phyloP scores from a whole-genome alignment of 2,888 invertebrate species.

The Teleogryllus oceanicus region DNA sequence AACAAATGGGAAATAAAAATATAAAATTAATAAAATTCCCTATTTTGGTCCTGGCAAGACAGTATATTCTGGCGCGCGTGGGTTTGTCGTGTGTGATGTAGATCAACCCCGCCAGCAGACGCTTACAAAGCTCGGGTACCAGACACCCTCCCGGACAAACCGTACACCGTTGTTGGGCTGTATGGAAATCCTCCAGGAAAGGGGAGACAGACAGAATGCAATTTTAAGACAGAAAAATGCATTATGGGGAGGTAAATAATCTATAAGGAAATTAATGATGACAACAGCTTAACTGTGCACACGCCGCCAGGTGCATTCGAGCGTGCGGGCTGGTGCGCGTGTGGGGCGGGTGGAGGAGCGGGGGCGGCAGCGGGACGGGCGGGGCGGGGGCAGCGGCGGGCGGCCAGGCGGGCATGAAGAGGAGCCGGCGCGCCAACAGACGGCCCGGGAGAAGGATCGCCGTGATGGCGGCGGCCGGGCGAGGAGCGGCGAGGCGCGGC shows the following conservation, averaged over 20 bases:
- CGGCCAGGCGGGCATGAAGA: background rate
- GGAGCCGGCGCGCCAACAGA: no score
- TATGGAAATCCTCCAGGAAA: slow-evolving; percentile 11
- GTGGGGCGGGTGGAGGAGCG: background rate
- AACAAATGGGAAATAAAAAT: background rate
- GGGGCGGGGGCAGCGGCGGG: no score
- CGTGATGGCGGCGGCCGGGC: background rate
- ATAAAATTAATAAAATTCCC: background rate
- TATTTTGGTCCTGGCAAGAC: background rate
- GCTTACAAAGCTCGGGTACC: slow-evolving; percentile 2
- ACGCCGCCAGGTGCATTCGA: slow-evolving; percentile 9
- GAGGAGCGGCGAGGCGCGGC: background rate
- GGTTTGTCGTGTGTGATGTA: background rate
- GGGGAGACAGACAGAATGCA: slow-evolving; percentile 2
- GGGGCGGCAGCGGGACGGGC: no score
- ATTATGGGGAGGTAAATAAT: slow-evolving; percentile 18
- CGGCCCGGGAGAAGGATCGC: background rate
- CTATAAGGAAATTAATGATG: slow-evolving; percentile 18
- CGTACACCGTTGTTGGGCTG: background rate
- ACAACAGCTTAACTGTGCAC: slow-evolving; percentile 18
- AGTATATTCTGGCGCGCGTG: slow-evolving; percentile 9
- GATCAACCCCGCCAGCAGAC: background rate
- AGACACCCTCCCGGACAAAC: background rate
- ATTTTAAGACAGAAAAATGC: slow-evolving; percentile 18
- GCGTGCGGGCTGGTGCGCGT: background rate